Conservation (phyloP, 2,797 vertebrate genomes). For the Coranthus polyacanthus region DNA sequence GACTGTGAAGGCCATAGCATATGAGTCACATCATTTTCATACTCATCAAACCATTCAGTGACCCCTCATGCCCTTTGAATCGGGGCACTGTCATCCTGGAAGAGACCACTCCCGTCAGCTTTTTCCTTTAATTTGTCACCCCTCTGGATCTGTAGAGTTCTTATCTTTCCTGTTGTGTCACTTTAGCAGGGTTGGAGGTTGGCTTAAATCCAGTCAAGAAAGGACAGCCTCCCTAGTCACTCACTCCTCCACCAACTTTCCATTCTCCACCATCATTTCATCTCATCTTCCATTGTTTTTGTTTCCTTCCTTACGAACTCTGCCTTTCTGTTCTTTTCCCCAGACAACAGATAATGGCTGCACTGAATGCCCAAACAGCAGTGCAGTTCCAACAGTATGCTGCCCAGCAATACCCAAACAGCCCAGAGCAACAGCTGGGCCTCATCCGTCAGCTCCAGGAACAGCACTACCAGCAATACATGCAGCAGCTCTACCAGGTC, state of each 20-base stretch:
- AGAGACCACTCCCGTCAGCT: too few species aligned
- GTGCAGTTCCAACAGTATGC: constrained; percentile 99
- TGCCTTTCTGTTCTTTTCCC: neutral
- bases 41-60: too few species aligned
- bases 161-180: constrained; percentile 2
- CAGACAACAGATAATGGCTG: constrained; percentile 99
- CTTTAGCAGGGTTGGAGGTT: neutral
- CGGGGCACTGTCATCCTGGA: too few species aligned
- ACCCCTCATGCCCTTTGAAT: too few species aligned
- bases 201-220: neutral
- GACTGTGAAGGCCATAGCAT: too few species aligned
- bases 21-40: too few species aligned
- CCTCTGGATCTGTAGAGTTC: too few species aligned
- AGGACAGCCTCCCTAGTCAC: neutral
- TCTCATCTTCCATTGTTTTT: constrained; percentile 5
- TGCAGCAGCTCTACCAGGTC: constrained; percentile 99
- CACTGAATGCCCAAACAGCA: constrained; percentile 96
- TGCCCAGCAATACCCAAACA: constrained; percentile 97
- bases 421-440: constrained; percentile 94
- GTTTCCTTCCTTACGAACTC: constrained; percentile 22
- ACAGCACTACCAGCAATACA: constrained; percentile 99
- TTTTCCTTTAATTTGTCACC: too few species aligned
- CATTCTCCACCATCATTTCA: neutral
- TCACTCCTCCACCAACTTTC: constrained; percentile 1
- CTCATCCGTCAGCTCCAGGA: constrained; percentile 99